Evolutionary conservation across 2,797 vertebrate species (phyloP), one percentile per base, ranked within the genome.

Genomic region (Diceros bicornis): DNA sequence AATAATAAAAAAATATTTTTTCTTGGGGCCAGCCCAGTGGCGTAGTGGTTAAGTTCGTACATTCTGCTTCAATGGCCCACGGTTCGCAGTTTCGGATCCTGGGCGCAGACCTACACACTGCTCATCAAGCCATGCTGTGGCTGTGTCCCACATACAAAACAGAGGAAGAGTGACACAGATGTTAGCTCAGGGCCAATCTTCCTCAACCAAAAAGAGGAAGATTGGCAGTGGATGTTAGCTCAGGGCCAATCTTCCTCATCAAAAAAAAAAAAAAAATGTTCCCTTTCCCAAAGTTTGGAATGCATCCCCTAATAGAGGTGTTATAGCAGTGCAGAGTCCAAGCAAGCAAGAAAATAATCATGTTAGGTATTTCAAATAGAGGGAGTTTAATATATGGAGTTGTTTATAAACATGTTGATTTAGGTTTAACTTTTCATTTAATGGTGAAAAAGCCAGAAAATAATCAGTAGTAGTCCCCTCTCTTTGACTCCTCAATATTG

Each of bases 1-100:
- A 52, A 64, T 61, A 88, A 52, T 72, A 97, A 92, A 20, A 64
- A 93, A 90, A 25, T 52, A 62, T 20, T 64, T 89, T 72, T 74
- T 86, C 12, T 32, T 41, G 41, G 41, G 41, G 41, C 37, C 37
- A 41, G 41, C 41, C 41, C 41, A 41, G 41, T 41, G 41, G 41
- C 41, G 4, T 41, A 41, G 41, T 41, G 41, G 41, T 41, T 41
- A 41, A 41, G 41, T 41, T 41, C 4, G 4, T 41, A 41, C 41
- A 41, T 41, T 41, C 41, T 41, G 41, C 41, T 41, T 41, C 41
- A 41, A 41, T 41, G 41, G 41, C 41, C 41, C 41, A 5, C 41
- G 41, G 41, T 41, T 41, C 41, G 4, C 41, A 41, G 41, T 5
- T 41, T 41, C 4, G 41, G 41, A 41, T 41, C 41, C 41, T 41